These are phyloP conservation scores for Echinometra lucunter DNA, from an alignment of 53 echinoderm and acorn worm genomes.

Conservation along the genomic window DNA sequence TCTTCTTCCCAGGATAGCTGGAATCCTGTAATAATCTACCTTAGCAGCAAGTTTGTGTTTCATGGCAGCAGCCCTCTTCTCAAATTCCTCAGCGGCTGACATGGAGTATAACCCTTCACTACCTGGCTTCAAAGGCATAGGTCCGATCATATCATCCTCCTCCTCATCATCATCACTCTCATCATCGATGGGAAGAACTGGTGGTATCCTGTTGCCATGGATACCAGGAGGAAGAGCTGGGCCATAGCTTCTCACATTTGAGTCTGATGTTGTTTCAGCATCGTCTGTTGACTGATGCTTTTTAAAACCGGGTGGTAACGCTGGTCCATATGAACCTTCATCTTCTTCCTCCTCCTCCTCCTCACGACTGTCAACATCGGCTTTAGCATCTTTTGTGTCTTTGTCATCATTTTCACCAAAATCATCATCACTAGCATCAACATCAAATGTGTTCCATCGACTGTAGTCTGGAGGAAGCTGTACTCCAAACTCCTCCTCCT, in stretches of 20 bases:
- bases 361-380: background rate
- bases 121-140: conserved; percentile 75
- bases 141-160: conserved; percentile 90
- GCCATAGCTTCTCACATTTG: conserved; percentile 30
- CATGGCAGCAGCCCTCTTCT: conserved; percentile 86
- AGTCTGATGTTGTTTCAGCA: background rate
- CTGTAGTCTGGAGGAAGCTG: conserved; percentile 73
- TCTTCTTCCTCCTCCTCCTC: conserved; percentile 61
- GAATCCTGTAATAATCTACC: conserved; percentile 70
- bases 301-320: conserved; percentile 74
- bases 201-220: conserved; percentile 5
- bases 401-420: conserved; percentile 9
- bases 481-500: conserved; percentile 71
- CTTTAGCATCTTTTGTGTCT: background rate
- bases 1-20: too few relatives aligned
- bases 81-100: conserved; percentile 84
- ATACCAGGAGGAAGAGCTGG: conserved; percentile 72
- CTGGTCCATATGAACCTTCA: conserved; percentile 81
- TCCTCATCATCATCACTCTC: conserved; percentile 72
- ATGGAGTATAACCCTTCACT: conserved; percentile 24
- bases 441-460: conserved; percentile 21
- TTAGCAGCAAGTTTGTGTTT: conserved; percentile 82
- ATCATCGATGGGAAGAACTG: conserved; percentile 34
- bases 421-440: conserved; percentile 52
- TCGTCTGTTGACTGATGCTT: background rate